phyloP scores from a whole-genome alignment of 2,113 vertebrate genomes.

The Craseonycteris thonglongyai region DNA sequence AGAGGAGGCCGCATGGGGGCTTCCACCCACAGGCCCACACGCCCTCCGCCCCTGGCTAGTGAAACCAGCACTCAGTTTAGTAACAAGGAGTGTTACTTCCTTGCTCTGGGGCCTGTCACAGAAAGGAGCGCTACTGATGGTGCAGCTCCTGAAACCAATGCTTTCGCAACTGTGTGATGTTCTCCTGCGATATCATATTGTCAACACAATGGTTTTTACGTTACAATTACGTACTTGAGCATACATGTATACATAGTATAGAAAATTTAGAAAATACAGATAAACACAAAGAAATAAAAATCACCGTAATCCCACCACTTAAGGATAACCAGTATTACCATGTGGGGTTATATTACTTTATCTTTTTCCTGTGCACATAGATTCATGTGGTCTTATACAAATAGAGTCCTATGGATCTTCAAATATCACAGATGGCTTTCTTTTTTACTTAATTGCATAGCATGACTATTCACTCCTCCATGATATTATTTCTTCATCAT shows the following conservation, averaged over 20 bases:
- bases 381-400: neutral
- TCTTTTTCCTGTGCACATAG: neutral
- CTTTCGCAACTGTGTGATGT: neutral
- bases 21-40: fast-evolving
- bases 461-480: neutral
- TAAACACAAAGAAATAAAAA: neutral
- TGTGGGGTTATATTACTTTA: neutral
- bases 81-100: neutral
- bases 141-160: neutral
- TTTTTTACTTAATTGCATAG: neutral
- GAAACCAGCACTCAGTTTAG: neutral
- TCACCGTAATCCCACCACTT: neutral
- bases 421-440: neutral
- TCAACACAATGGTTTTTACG: neutral
- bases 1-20: neutral
- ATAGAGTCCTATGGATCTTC: neutral
- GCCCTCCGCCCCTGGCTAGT: neutral
- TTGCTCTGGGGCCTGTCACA: neutral
- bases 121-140: neutral
- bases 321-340: neutral
- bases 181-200: neutral
- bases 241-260: neutral
- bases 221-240: no score
- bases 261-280: neutral
- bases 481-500: neutral